Evolutionary conservation across 1,140 invertebrate genomes (phyloP).

Genomic region (Gonatopus flavifemur): DNA sequence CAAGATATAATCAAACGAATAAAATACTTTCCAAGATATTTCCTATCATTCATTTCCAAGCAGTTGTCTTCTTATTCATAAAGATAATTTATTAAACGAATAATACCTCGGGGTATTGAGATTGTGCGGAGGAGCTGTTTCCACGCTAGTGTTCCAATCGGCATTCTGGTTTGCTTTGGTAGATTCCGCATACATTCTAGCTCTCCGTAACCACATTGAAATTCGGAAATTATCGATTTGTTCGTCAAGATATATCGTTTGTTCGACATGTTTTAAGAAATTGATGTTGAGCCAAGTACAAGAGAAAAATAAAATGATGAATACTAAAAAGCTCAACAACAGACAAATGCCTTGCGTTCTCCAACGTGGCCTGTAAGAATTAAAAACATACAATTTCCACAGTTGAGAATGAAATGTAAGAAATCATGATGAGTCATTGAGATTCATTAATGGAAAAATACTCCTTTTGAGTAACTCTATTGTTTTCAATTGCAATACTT

Average conservation of each 20-base stretch:
- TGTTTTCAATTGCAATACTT: too few relatives aligned
- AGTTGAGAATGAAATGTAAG: background rate
- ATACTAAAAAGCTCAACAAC: slow-evolving; percentile 23
- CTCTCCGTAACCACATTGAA: slow-evolving; percentile 43
- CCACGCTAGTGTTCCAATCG: slow-evolving; percentile 29
- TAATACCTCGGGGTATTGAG: slow-evolving; percentile 20
- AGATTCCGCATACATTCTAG: slow-evolving; percentile 44
- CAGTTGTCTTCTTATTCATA: background rate
- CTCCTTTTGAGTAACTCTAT: too few relatives aligned
- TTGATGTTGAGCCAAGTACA: slow-evolving; percentile 30
- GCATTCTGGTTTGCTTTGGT: slow-evolving; percentile 44
- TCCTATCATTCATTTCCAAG: too few relatives aligned
- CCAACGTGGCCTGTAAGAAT: slow-evolving; percentile 32
- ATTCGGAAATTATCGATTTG: slow-evolving; percentile 35
- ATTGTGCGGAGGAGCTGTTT: slow-evolving; percentile 14
- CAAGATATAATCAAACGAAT: background rate
- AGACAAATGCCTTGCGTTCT: slow-evolving; percentile 33
- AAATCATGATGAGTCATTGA: background rate
- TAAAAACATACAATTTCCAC: background rate
- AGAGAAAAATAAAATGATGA: slow-evolving; percentile 29
- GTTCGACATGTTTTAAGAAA: slow-evolving; percentile 7
- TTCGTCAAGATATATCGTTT: slow-evolving; percentile 11
- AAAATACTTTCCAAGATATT: too few relatives aligned
- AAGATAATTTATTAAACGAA: background rate
- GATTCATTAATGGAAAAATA: background rate